A percentile compares a stretch with the other conserved stretches of the same genome.
Conservation (phyloP, 2,113 vertebrate genomes). For the Urocynchramus pylzowi region DNA sequence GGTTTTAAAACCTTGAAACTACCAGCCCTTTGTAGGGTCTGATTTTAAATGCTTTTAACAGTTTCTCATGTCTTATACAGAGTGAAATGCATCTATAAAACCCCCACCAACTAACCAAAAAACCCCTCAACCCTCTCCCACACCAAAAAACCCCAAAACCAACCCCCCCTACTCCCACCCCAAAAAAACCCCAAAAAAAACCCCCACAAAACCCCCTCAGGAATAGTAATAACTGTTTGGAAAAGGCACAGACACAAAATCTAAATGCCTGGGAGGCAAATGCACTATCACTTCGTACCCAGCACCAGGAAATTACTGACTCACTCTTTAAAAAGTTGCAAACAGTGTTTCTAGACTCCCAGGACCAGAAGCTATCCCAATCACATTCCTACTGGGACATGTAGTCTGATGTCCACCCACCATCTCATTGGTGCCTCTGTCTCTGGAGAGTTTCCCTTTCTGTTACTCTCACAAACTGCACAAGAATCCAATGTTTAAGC, state of each 20-base stretch:
- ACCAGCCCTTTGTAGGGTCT: neutral
- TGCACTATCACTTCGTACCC: rapidly evolving
- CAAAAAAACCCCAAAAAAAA: neutral
- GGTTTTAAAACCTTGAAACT: too few relatives aligned
- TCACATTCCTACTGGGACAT: neutral
- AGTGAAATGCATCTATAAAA: neutral
- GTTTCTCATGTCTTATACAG: neutral
- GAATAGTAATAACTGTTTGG: neutral
- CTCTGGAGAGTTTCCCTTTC: neutral
- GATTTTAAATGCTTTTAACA: neutral
- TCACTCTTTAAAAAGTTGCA: neutral
- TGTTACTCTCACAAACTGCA: neutral
- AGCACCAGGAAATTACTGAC: neutral
- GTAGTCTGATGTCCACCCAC: neutral
- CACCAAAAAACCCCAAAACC: neutral
- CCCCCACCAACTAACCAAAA: neutral
- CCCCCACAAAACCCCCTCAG: too few relatives aligned
- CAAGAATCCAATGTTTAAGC: neutral
- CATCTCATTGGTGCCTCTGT: neutral
- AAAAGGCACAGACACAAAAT: neutral
- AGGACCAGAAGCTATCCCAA: neutral
- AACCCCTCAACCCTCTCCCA: rapidly evolving
- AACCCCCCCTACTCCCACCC: too few relatives aligned
- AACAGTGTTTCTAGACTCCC: neutral
- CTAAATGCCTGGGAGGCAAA: neutral